Evolutionary conservation across 1,140 invertebrate species (phyloP).

Genomic region (Battus philenor): DNA sequence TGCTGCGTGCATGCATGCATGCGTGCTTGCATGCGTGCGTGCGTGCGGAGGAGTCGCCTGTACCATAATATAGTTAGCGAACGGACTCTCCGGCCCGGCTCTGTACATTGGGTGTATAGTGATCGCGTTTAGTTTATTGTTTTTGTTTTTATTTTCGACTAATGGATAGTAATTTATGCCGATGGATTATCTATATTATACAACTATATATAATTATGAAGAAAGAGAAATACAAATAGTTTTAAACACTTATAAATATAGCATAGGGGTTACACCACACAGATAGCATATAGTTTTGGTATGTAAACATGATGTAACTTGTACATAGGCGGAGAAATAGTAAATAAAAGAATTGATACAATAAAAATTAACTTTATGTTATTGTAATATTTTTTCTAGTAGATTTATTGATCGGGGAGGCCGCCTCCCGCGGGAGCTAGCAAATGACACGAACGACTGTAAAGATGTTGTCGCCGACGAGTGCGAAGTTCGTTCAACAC

Average conservation of each 20-base stretch:
- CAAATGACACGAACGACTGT: conserved; percentile 34
- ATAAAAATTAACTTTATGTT: conserved; percentile 70
- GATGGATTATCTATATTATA: conserved; percentile 68
- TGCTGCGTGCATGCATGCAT: conserved; percentile 23
- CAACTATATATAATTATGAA: conserved; percentile 55
- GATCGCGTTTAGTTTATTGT: conserved; percentile 60
- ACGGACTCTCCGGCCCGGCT: conserved; percentile 57
- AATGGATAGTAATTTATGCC: conserved; percentile 73
- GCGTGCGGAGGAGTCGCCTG: conserved; percentile 45
- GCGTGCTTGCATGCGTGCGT: conserved; percentile 20
- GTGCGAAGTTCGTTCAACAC: conserved; percentile 42
- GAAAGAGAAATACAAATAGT: conserved; percentile 68
- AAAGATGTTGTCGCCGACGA: conserved; percentile 55
- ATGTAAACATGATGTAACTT: conserved; percentile 70
- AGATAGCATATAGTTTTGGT: conserved; percentile 72
- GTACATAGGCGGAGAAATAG: conserved; percentile 70
- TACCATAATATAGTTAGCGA: conserved; percentile 66
- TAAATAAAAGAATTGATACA: conserved; percentile 71
- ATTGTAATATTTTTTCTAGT: conserved; percentile 70
- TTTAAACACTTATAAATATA: conserved; percentile 71
- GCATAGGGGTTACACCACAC: conserved; percentile 65
- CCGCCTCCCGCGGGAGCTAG: conserved; percentile 20
- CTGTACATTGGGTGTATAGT: conserved; percentile 75
- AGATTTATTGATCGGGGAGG: conserved; percentile 39
- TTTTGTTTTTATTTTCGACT: conserved; percentile 63